These are phyloP conservation scores for Bradypus variegatus DNA, from an alignment of 2,797 vertebrate genomes.

Conservation along the genomic window DNA sequence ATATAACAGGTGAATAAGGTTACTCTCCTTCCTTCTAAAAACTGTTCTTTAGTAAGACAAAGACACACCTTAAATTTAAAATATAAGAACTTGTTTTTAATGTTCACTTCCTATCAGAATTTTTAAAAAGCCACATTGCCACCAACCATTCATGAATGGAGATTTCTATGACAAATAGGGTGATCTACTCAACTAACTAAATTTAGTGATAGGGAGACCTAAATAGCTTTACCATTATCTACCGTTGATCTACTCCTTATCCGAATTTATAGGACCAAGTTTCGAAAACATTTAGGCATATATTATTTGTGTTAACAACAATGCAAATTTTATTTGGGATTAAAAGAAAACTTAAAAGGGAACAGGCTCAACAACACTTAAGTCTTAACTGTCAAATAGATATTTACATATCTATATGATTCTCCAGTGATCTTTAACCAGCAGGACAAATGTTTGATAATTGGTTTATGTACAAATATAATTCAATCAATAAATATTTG, in stretches of 20 bases:
- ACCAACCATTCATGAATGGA: not conserved
- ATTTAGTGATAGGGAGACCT: not conserved
- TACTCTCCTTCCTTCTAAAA: not conserved
- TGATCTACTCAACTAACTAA: not conserved
- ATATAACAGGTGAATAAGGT: not conserved
- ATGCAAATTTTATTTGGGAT: slow-evolving; percentile 9
- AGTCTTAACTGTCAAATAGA: not conserved
- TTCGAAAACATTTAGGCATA: not conserved
- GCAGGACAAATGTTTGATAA: slow-evolving; percentile 25
- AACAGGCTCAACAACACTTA: not conserved
- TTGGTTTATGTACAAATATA: slow-evolving; percentile 2
- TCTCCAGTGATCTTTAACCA: slow-evolving; percentile 1
- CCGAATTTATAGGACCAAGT: not conserved
- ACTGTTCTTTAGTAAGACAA: slow-evolving; percentile 6
- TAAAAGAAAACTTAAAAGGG: slow-evolving; percentile 20
- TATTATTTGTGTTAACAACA: slow-evolving; percentile 9
- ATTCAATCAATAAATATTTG: slow-evolving; percentile 22
- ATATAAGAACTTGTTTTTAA: not conserved
- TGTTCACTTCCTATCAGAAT: not conserved
- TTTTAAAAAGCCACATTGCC: not conserved
- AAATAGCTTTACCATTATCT: not conserved
- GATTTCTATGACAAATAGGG: not conserved
- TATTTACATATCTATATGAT: not conserved
- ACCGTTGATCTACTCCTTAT: not conserved
- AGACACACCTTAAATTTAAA: not conserved